These are phyloP conservation scores for Athetis lepigone DNA, from an alignment of 2,888 invertebrate genomes.

Conservation along the genomic window DNA sequence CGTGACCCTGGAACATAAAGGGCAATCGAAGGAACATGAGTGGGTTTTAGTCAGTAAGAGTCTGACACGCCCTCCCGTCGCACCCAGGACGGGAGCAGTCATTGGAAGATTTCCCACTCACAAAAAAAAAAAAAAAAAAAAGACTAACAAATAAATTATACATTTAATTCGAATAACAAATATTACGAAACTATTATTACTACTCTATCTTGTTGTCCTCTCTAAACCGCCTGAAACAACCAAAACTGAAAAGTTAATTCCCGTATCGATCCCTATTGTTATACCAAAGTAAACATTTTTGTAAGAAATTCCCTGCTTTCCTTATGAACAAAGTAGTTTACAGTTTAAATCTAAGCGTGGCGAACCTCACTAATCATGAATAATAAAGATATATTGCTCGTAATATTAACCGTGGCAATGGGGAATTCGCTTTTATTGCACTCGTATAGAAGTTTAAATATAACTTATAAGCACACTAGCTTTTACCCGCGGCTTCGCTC, in stretches of 20 bases:
- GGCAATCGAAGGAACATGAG: too few relatives aligned
- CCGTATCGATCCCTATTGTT: background rate
- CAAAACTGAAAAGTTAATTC: slow-evolving; percentile 7
- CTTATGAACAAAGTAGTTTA: slow-evolving; percentile 25
- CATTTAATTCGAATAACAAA: background rate
- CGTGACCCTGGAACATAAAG: too few relatives aligned
- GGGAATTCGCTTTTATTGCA: slow-evolving; percentile 21
- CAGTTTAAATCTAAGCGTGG: slow-evolving; percentile 4
- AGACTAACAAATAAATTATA: slow-evolving; percentile 3
- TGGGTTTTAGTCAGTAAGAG: too few relatives aligned
- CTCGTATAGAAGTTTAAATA: too few relatives aligned
- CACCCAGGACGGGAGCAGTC: too few relatives aligned
- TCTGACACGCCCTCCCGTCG: too few relatives aligned
- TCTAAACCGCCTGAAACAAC: background rate
- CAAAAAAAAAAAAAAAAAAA: too few relatives aligned
- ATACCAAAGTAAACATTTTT: slow-evolving; percentile 16
- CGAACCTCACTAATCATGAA: slow-evolving; percentile 38
- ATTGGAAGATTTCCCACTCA: too few relatives aligned
- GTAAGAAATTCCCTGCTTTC: background rate
- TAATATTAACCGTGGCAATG: slow-evolving; percentile 19
- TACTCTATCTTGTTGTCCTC: background rate
- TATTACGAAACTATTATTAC: background rate
- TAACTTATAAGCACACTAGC: too few relatives aligned
- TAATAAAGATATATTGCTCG: slow-evolving; percentile 47
- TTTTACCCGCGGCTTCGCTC: too few relatives aligned